Base-by-base conservation (phyloP, 2,797 vertebrate species). In the Falco concolor region DNA sequence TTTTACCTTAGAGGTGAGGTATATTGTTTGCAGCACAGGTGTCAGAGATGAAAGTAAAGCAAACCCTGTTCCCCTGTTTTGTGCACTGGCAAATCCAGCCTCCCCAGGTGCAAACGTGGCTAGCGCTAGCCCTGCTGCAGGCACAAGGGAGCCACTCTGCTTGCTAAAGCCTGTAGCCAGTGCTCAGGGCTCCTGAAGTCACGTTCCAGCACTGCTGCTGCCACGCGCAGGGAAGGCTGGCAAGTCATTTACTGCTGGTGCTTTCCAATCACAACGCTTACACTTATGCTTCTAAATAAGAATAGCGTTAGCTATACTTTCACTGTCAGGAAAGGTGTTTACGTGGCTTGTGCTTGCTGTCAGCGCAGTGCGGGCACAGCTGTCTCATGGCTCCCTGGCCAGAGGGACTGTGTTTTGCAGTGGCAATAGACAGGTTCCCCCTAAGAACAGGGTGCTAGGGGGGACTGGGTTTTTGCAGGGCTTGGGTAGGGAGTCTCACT, bases 91-190 rank as follows among this genome's bases (percentile, higher is more conserved):
- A 21, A 59, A 50, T 53, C 28, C 57, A 61, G 12, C 17, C 40
- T 57, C 44, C 12, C 28, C 36, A 0, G 1, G 61, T 8, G 44
- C 18, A 13, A 23, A 21, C 2, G 0, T 0, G 38, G 56, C 68
- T 75, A 0, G 22, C 38, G 52, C 82, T 25, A 12, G 42, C 27
- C 18, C 28, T 47, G 85, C 44, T 1, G 5, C 47, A 22, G 52
- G 40, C 27, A 24, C 15, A 2, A 34, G 47, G 19, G 42, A n/a
- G 32, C 42, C 36, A 52, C 17, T 10, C 53, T 32, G 49, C 30
- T 36, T 25, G 12, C 53, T 59, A 16, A 64, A 73, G 40, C 36
- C 53, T 5, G 19, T 30, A 15, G 16, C 52, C 4, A 1, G 30
- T 3, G 3, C 59, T 54, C 6, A 6, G 14, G 20, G n/a, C 30